Conservation (phyloP, 1,140 invertebrate species). For the Daktulosphaira vitifoliae region DNA sequence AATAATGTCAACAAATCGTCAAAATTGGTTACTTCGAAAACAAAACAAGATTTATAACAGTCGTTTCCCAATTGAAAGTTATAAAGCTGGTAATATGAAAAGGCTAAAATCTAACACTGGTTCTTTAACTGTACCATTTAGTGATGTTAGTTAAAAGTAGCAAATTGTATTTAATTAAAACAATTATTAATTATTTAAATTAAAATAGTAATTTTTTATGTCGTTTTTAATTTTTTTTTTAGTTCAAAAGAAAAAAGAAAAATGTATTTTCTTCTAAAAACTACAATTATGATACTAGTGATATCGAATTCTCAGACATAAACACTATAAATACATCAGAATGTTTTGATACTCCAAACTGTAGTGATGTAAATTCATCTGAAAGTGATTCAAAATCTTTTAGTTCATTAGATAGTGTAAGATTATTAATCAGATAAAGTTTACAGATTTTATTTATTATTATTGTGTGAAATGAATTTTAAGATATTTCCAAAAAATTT, state of each 20-base stretch:
- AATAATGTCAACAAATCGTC: slow-evolving; percentile 1
- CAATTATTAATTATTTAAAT: too few species aligned
- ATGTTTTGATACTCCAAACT: background rate
- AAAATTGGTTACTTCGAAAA: background rate
- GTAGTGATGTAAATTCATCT: background rate
- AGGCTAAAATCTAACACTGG: background rate
- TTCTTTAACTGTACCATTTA: background rate
- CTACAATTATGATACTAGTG: background rate
- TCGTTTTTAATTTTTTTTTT: too few species aligned
- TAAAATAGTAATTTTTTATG: too few species aligned
- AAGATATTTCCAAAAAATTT: too few species aligned
- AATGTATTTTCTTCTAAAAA: too few species aligned
- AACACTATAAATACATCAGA: background rate
- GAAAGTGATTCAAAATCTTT: background rate
- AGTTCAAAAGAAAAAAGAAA: too few species aligned
- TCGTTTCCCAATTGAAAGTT: background rate
- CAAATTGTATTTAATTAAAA: too few species aligned
- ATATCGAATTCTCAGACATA: background rate
- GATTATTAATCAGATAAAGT: background rate
- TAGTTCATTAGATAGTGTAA: background rate
- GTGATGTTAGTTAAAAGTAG: slow-evolving; percentile 1
- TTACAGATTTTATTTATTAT: too few species aligned
- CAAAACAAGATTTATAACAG: background rate
- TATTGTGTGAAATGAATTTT: too few species aligned
- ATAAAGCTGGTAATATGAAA: background rate